phyloP scores from a whole-genome alignment of 1,140 invertebrate genomes.

The Drosophila takahashii region DNA sequence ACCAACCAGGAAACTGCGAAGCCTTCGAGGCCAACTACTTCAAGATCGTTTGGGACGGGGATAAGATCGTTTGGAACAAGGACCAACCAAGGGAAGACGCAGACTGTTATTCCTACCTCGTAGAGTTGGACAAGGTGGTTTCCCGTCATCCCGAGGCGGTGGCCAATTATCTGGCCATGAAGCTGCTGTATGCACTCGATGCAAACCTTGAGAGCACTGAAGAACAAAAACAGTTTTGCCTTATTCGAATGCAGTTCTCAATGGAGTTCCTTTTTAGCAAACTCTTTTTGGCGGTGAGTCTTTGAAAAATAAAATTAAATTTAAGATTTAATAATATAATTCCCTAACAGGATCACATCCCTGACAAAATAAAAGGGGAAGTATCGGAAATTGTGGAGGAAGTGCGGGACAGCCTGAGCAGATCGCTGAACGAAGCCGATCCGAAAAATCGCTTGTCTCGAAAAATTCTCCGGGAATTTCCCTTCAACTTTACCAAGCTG shows the following conservation, averaged over 20 bases:
- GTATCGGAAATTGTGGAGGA: slow-evolving; percentile 53
- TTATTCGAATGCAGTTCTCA: slow-evolving; percentile 20
- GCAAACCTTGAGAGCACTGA: slow-evolving; percentile 39
- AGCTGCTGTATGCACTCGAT: slow-evolving; percentile 61
- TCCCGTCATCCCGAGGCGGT: slow-evolving; percentile 39
- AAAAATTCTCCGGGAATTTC: no score
- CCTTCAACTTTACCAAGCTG: no score
- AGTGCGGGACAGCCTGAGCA: slow-evolving; percentile 87
- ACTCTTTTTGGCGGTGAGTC: slow-evolving; percentile 44
- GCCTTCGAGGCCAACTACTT: no score
- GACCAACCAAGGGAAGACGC: no score
- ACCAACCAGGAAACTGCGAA: no score
- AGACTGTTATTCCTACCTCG: slow-evolving; percentile 21
- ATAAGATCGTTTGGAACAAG: no score
- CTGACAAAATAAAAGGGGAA: slow-evolving; percentile 24
- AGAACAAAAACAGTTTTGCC: slow-evolving; percentile 82
- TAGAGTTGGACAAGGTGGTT: slow-evolving; percentile 51
- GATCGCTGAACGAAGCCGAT: slow-evolving; percentile 85
- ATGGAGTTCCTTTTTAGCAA: slow-evolving; percentile 51
- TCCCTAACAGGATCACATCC: slow-evolving; percentile 49
- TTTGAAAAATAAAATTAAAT: no score
- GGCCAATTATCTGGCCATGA: slow-evolving; percentile 73
- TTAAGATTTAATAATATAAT: no score
- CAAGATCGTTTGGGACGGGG: no score
- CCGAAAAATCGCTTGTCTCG: slow-evolving; percentile 75